Conservation (phyloP, 2,113 vertebrate genomes). For the Scomber colias region DNA sequence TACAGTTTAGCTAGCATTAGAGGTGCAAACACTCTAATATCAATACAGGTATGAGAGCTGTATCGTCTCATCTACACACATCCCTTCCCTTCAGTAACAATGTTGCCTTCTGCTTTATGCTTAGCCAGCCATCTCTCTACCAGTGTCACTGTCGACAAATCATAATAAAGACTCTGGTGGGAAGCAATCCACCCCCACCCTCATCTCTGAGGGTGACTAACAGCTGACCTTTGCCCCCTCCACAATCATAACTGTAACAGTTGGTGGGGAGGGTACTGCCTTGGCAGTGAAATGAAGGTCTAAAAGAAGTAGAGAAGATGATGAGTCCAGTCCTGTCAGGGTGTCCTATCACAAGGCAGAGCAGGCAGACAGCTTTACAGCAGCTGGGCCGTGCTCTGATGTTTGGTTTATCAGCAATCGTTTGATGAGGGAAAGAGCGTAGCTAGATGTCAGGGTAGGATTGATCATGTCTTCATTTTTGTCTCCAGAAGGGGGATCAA, state of each 20-base stretch:
- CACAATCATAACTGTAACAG: conserved; percentile 32
- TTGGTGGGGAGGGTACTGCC: conserved; percentile 8
- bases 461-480: conserved; percentile 35
- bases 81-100: background rate
- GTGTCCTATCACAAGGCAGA: conserved; percentile 22
- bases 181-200: conserved; percentile 3
- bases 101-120: background rate
- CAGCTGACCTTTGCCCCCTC: conserved; percentile 51
- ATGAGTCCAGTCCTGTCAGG: conserved; percentile 40
- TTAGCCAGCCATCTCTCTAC: background rate
- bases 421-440: conserved; percentile 8
- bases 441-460: background rate
- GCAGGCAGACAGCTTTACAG: conserved; percentile 45
- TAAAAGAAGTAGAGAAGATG: conserved; percentile 24
- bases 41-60: too few species aligned
- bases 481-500: conserved; percentile 22
- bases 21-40: too few species aligned
- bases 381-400: conserved; percentile 28
- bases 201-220: conserved; percentile 40
- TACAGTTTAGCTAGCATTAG: too few species aligned
- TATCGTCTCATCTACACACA: too few species aligned
- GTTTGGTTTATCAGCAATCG: conserved; percentile 49
- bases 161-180: conserved; percentile 8
- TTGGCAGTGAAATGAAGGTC: conserved; percentile 38
- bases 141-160: conserved; percentile 2